Evolutionary conservation across 2,888 invertebrate genomes (phyloP).

Genomic region (Alviniconcha strummeri): DNA sequence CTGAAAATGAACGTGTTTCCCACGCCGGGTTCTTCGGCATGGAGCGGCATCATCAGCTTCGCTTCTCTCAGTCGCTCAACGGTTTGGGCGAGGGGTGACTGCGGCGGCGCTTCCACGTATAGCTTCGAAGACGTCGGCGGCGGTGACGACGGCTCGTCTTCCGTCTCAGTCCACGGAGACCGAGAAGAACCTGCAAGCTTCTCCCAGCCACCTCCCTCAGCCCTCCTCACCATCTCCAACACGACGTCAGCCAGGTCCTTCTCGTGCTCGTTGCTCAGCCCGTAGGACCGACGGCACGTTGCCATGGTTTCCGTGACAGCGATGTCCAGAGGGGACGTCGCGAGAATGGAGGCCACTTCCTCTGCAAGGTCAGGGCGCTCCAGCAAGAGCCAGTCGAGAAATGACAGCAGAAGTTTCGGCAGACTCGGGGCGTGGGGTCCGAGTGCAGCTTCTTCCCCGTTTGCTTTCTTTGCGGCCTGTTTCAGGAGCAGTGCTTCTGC

Average conservation of each 20-base stretch:
- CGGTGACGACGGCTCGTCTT: neutral
- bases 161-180: neutral
- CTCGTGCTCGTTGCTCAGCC: neutral
- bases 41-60: neutral
- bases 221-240: neutral
- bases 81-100: neutral
- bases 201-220: neutral
- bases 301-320: neutral
- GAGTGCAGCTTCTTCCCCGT: neutral
- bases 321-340: neutral
- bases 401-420: slow-evolving; percentile 19
- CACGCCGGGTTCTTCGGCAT: neutral
- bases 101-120: neutral
- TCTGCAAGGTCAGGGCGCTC: neutral
- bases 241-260: neutral
- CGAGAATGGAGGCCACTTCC: neutral
- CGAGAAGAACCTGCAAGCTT: too few relatives aligned
- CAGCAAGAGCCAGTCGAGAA: slow-evolving; percentile 3
- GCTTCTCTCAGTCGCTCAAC: neutral
- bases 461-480: too few relatives aligned
- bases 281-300: neutral
- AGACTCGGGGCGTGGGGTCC: neutral
- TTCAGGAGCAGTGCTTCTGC: slow-evolving; percentile 19
- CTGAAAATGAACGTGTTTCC: neutral
- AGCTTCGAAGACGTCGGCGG: neutral